Base-by-base conservation (phyloP, 2,888 invertebrate genomes). In the Drosophila melanocephala region DNA sequence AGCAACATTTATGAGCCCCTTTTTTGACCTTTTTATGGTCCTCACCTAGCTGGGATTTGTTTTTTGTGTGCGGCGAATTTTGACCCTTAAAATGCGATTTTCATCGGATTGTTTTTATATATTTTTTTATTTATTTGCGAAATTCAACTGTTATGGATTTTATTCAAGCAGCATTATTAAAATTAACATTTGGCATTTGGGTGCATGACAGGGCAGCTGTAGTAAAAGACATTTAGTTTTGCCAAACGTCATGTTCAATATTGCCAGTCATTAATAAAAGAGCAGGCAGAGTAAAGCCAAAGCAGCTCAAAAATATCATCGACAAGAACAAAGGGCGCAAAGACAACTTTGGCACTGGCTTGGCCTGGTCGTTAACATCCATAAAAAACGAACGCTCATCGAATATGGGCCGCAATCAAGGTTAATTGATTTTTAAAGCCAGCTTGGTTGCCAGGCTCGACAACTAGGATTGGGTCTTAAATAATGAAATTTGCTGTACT, bases 401-500 rank as follows among this genome's bases (percentile, higher is more conserved):
- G 57, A 79, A 70, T 62, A 59, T 75, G 75, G 69, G 81, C 83
- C 81, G 84, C 90, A 91, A 91, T 91, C 91, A 91, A 91, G 90
- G 92, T 88, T 91, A 92, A 91, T 91, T 92, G 90, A 91, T 90
- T 91, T 91, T 90, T 90, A 84, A 91, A 86, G 83, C 87, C 75
- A 55, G 47, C 64, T 51, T 56, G 59, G 71, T 50, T 71, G 66
- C 62, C 61, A 35, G 57, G 68, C 64, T 55, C 66, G 44, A 53
- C 39, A 62, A 35, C 57, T 50, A 52, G 28, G n/a, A 28, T 28
- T 47, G 35, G 60, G 76, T 69, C 77, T 87, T 85, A 84, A 85
- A 85, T 84, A 85, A 85, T 87, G 71, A 81, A 84, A 84, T 66
- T 73, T 69, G 68, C 84, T 60, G 79, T 69, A 76, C 69, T 76